Base-by-base conservation (phyloP, 2,797 vertebrate genomes). In the Spinus pinus region DNA sequence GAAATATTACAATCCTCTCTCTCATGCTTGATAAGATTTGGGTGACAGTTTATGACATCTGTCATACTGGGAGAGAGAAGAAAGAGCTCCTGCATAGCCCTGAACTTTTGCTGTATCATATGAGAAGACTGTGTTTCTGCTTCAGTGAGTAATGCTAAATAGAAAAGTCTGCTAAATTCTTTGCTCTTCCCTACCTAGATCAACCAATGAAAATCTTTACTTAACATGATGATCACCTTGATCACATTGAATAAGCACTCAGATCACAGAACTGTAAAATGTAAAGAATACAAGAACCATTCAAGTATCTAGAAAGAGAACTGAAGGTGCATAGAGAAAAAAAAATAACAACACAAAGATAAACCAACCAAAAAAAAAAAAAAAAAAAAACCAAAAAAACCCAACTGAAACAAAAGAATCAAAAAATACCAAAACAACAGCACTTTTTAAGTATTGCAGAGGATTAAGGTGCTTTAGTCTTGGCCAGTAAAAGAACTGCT, bases 391-490 rank as follows among this genome's bases (percentile, higher is more conserved):
- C 16, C 7, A 41, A 39, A 39, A 35, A 39, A 28, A 28, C 19
- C 27, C 19, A 41, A 33, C 14, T 33, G 8, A 25, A 61, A 41
- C 5, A 28, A 7, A 15, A 58, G 12, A 50, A 20, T 30, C 2
- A 17, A 53, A 3, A 66, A 25, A 41, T 4, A 1, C 6, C 42
- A 14, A n/a, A 9, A 0, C 15, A 80, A 16, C 44, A 35, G 2
- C 46, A 20, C 2, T 67, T 86, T 75, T 72, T 9, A 71, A 50
- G 22, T 73, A 20, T 47, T 89, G 47, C 20, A 54, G 60, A 72
- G 13, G 6, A 17, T 57, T 54, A 42, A 64, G 4, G 23, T 56
- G 2, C 56, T 69, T 47, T 46, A 39, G 14, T 69, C 16, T 22
- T 21, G 30, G 21, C 13, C 25, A 61, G 15, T 14, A 51, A 37